phyloP scores from a whole-genome alignment of 2,113 vertebrate species.

The Heterotilapia buettikoferi region DNA sequence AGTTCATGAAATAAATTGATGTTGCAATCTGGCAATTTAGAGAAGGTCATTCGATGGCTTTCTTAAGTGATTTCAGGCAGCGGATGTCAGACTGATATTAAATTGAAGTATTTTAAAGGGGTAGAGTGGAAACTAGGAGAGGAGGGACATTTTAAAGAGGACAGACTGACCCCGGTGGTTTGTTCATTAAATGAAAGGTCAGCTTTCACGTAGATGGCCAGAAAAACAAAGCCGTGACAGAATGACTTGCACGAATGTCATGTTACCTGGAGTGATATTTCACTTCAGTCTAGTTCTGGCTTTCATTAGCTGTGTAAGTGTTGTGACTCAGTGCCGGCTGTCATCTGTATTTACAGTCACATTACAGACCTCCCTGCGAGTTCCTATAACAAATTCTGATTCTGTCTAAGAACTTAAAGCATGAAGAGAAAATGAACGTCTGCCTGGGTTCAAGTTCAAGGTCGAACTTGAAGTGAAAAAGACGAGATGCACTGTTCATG shows the following conservation, averaged over 20 bases:
- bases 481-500: not conserved
- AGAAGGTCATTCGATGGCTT: not conserved
- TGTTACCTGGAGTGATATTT: slow-evolving; percentile 17
- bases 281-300: not conserved
- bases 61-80: not conserved
- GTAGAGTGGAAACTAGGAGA: not conserved
- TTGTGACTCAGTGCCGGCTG: slow-evolving; percentile 3
- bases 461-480: not conserved
- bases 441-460: not conserved
- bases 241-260: not conserved
- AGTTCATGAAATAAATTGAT: slow-evolving; percentile 13
- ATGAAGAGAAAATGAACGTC: not conserved
- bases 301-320: slow-evolving; percentile 6
- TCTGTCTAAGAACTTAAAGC: not conserved
- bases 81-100: slow-evolving; percentile 7
- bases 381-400: not conserved
- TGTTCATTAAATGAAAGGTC: slow-evolving; percentile 48
- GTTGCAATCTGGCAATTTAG: slow-evolving; percentile 2
- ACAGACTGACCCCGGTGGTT: not conserved
- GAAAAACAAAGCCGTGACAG: not conserved
- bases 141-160: not conserved
- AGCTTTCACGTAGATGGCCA: not conserved
- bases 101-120: not conserved
- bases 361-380: not conserved
- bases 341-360: not conserved